phyloP scores from a whole-genome alignment of 2,797 vertebrate genomes.

The Galaxias olidus region DNA sequence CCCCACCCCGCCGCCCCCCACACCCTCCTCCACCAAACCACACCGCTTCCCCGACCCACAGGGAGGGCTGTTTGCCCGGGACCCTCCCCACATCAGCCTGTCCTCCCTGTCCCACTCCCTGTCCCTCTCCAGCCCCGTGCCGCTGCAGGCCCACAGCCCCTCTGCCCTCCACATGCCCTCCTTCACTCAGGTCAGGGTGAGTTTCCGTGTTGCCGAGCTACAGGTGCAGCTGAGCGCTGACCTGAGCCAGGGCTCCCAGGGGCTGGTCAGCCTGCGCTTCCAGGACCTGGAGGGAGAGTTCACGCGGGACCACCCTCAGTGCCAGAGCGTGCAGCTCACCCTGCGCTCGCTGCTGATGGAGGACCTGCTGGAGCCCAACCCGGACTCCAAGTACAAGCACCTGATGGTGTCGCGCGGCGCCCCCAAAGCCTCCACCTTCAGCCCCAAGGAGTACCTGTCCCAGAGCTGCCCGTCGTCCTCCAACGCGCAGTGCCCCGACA shows the following conservation, averaged over 20 bases:
- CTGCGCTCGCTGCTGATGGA: constrained; percentile 95
- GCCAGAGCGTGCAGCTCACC: constrained; percentile 87
- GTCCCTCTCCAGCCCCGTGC: constrained; percentile 68
- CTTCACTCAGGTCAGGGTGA: constrained; percentile 92
- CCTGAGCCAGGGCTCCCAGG: constrained; percentile 91
- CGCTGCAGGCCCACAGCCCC: constrained; percentile 66
- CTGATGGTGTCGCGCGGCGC: constrained; percentile 95
- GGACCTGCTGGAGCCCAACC: constrained; percentile 90
- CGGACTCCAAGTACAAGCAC: constrained; percentile 92
- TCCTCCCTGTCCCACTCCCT: constrained; percentile 57
- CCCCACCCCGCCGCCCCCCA: constrained; percentile 77
- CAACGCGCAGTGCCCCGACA: constrained; percentile 87
- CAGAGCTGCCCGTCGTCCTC: constrained; percentile 91
- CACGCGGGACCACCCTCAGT: constrained; percentile 90
- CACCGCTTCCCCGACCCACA: constrained; percentile 79
- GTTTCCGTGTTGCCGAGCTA: constrained; percentile 87
- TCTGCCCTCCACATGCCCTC: constrained; percentile 55
- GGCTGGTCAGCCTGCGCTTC: constrained; percentile 92
- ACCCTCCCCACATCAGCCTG: constrained; percentile 66
- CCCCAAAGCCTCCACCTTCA: constrained; percentile 89
- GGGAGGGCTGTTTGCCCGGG: constrained; percentile 85
- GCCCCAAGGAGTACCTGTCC: constrained; percentile 92
- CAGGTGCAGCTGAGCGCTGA: constrained; percentile 93
- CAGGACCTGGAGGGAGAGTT: constrained; percentile 94
- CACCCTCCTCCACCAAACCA: constrained; percentile 69